Conservation (phyloP, 2,113 vertebrate genomes). For the Chaenocephalus aceratus region DNA sequence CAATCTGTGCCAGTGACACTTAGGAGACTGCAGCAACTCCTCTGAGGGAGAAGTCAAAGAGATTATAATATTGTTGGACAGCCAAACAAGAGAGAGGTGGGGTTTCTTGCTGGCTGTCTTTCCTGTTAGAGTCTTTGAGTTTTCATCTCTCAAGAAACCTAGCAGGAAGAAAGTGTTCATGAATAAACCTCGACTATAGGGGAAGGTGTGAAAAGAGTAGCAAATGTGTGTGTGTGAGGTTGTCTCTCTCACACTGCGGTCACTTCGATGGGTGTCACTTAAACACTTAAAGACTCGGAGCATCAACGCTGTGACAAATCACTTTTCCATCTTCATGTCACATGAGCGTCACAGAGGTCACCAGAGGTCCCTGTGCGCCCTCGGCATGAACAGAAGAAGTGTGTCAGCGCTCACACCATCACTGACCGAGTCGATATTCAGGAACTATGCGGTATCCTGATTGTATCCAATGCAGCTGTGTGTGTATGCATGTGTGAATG, state of each 20-base stretch:
- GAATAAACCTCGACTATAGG: slow-evolving; percentile 15
- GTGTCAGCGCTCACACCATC: slow-evolving; percentile 9
- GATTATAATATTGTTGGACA: slow-evolving; percentile 48
- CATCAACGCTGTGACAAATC: slow-evolving; percentile 19
- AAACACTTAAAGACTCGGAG: slow-evolving; percentile 20
- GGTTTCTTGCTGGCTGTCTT: not conserved
- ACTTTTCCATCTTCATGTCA: slow-evolving; percentile 26
- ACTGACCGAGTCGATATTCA: not conserved
- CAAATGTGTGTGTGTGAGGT: not conserved
- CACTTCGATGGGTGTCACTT: not conserved
- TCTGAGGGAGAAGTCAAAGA: slow-evolving; percentile 51
- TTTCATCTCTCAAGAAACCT: slow-evolving; percentile 3
- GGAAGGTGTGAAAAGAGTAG: not conserved
- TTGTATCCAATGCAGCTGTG: not conserved
- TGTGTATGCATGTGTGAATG: not conserved
- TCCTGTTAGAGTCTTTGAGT: slow-evolving; percentile 32
- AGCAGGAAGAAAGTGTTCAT: slow-evolving; percentile 11
- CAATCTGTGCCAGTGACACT: slow-evolving; percentile 33
- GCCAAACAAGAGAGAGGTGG: slow-evolving; percentile 27
- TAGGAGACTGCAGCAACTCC: not conserved
- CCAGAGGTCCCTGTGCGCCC: not conserved
- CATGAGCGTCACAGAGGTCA: slow-evolving; percentile 40
- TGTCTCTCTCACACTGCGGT: not conserved
- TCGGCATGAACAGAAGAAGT: slow-evolving; percentile 5
- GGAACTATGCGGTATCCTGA: not conserved